Evolutionary conservation across 53 echinoderm and acorn worm genomes (phyloP).

Genomic region (Mesocentrotus franciscanus): DNA sequence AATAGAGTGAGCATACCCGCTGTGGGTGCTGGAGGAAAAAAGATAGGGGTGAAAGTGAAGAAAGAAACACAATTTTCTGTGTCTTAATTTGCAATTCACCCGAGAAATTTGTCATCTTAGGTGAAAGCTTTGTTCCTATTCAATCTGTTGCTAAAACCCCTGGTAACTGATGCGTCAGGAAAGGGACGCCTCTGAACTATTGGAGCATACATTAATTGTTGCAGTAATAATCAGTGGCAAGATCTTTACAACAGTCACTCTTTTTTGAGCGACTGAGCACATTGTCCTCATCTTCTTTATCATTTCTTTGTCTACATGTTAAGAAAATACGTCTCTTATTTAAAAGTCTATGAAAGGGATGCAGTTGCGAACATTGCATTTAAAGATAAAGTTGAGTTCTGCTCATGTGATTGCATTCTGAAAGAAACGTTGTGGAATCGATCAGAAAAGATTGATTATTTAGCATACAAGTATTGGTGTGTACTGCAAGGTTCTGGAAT

Average conservation of each 20-base stretch:
- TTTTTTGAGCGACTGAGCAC: background rate
- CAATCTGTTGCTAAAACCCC: constrained; percentile 7
- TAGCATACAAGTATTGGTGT: too few relatives aligned
- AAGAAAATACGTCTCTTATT: background rate
- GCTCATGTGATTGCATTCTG: too few relatives aligned
- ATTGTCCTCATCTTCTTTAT: background rate
- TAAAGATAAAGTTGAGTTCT: too few relatives aligned
- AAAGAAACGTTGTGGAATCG: too few relatives aligned
- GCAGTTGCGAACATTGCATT: background rate
- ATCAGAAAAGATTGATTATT: too few relatives aligned
- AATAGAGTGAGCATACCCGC: background rate
- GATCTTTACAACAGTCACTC: background rate
- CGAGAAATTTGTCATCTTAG: constrained; percentile 22
- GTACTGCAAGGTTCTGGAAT: too few relatives aligned
- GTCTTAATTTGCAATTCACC: constrained; percentile 34
- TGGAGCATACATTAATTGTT: constrained; percentile 34
- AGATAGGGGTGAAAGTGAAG: background rate
- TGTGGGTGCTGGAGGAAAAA: background rate
- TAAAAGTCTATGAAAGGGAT: background rate
- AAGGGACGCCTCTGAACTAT: background rate
- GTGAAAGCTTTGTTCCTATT: constrained; percentile 34
- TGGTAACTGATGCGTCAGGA: background rate
- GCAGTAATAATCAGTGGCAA: background rate
- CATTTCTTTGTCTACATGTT: background rate
- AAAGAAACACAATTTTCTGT: constrained; percentile 23